phyloP scores from a whole-genome alignment of 1,140 invertebrate genomes.

The Berghia stephanieae region DNA sequence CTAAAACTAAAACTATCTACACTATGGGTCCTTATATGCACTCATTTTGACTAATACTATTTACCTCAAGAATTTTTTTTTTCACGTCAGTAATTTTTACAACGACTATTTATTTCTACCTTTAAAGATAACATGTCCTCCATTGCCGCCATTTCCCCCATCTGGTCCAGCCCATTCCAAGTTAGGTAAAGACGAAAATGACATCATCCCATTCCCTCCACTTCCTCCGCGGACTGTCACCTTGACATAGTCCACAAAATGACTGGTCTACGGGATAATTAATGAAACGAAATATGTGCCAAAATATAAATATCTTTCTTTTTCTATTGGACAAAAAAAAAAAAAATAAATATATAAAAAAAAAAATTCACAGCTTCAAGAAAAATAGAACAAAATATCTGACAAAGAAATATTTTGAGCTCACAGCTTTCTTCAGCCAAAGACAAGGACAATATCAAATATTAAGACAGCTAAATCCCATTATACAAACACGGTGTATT shows the following conservation, averaged over 20 bases:
- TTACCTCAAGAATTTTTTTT: not conserved
- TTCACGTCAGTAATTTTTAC: not conserved
- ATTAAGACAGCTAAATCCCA: too few relatives aligned
- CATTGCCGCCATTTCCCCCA: conserved; percentile 96
- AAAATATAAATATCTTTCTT: too few relatives aligned
- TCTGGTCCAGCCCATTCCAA: conserved; percentile 93
- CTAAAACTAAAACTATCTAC: not conserved
- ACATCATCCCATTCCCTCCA: conserved; percentile 91
- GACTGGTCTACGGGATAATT: too few relatives aligned
- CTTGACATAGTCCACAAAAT: conserved; percentile 58
- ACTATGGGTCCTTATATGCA: not conserved
- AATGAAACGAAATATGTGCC: too few relatives aligned
- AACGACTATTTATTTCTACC: conserved; percentile 64
- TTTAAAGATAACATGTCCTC: conserved; percentile 94
- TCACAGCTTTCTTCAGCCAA: too few relatives aligned
- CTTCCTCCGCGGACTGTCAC: conserved; percentile 78
- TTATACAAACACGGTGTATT: too few relatives aligned
- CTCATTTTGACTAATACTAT: not conserved
- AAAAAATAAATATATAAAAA: too few relatives aligned
- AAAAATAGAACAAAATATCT: too few relatives aligned
- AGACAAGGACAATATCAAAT: too few relatives aligned
- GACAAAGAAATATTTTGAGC: too few relatives aligned
- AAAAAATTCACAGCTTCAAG: too few relatives aligned
- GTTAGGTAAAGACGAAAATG: conserved; percentile 80
- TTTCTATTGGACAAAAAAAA: too few relatives aligned